Base-by-base conservation (phyloP, 2,797 vertebrate genomes). In the Staurois parvus region DNA sequence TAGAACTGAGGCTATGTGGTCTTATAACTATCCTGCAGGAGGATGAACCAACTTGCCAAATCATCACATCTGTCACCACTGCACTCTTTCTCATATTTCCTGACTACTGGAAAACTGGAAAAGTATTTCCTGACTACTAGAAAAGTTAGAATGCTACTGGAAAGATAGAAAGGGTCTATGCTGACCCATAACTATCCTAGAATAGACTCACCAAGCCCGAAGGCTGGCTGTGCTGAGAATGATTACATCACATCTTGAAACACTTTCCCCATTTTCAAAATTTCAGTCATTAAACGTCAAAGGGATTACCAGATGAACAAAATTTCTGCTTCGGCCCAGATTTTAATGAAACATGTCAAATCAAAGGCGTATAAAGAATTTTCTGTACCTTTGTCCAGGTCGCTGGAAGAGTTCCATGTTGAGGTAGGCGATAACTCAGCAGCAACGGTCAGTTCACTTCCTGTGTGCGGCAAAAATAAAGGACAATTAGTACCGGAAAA, bases 391-490 rank as follows among this genome's bases (percentile, higher is more conserved):
- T 95, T 96, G 90, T 97, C 96, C 91, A 96, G 93, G 88, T 97
- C 95, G 72, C 92, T 96, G 77, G 97, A 96, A 90, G 91, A 88
- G 91, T 97, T 99, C 97, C 97, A 98, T 80, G 96, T 93, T 2
- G 95, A 93, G 2, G 96, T 93, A 85, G 96, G 96, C 88, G 94
- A 91, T 90, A 96, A 93, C 88, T 94, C 96, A 82, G 94, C 94
- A 91, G 95, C 94, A 76, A 95, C 88, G 10, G 95, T 93, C 88
- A 94, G 90, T 81, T 97, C 96, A 48, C 93, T 96, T 91, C 93
- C 98, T 99, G 30, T 80, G 86, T 6, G 37, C 37, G 37, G 37
- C 8, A 37, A 37, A 86, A 26, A 73, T 82, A 79, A 45, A 12
- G 1, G 8, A 42, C 0, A 11, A 12, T 45, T 45, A 45, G 13